These are phyloP conservation scores for Phanerotoma sp. DNA, from an alignment of 2,888 invertebrate genomes.

Conservation along the genomic window DNA sequence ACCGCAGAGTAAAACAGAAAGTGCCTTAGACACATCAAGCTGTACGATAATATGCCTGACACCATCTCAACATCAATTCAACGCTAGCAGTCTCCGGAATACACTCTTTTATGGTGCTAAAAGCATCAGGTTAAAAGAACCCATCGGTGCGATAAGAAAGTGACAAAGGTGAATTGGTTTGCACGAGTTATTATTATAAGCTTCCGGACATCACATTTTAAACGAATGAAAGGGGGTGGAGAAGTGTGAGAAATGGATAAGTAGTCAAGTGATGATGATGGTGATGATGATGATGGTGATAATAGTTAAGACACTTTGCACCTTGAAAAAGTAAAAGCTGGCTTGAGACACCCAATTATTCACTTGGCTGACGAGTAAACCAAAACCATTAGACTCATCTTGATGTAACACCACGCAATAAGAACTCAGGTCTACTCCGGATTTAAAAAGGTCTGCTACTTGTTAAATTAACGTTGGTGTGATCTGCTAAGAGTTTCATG, in stretches of 20 bases:
- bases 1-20: conserved; percentile 31
- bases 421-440: background rate
- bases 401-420: background rate
- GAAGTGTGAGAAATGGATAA: background rate
- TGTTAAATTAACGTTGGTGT: conserved; percentile 15
- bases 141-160: conserved; percentile 26
- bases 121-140: conserved; percentile 43
- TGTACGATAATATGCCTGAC: conserved; percentile 19
- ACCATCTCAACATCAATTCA: conserved; percentile 12
- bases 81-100: conserved; percentile 3
- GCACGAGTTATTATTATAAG: too few species aligned
- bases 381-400: background rate
- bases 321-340: too few species aligned
- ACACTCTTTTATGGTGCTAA: conserved; percentile 31
- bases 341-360: too few species aligned
- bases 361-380: conserved; percentile 14
- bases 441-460: background rate
- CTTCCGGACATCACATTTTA: conserved; percentile 11
- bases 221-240: background rate
- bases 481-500: conserved; percentile 1
- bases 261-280: background rate
- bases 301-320: background rate
- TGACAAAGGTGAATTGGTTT: background rate
- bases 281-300: background rate
- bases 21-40: conserved; percentile 17